These are phyloP conservation scores for Hypomecis atomaria DNA, from an alignment of 2,888 invertebrate species.

Conservation along the genomic window DNA sequence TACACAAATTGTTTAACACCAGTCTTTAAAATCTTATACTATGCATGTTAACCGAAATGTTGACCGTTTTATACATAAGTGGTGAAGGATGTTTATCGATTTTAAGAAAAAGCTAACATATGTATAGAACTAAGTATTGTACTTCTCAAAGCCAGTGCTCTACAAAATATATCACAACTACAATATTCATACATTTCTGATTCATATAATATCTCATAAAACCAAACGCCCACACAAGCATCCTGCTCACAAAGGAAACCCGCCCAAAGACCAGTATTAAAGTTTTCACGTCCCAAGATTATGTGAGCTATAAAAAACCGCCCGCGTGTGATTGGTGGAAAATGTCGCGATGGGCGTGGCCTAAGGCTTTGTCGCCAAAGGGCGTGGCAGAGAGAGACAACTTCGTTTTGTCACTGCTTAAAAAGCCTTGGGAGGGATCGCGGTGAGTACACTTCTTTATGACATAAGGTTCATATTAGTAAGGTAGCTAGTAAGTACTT, in stretches of 20 bases:
- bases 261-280: slow-evolving; percentile 38
- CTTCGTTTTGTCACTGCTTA: slow-evolving; percentile 74
- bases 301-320: slow-evolving; percentile 60
- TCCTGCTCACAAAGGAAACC: slow-evolving; percentile 17
- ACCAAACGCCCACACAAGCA: slow-evolving; percentile 16
- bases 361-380: slow-evolving; percentile 76
- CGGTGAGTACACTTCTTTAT: slow-evolving; percentile 27
- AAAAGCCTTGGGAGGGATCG: slow-evolving; percentile 64
- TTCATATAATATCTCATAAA: neutral
- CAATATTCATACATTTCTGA: neutral
- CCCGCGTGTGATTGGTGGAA: slow-evolving; percentile 67
- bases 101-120: no score
- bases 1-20: no score
- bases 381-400: slow-evolving; percentile 74
- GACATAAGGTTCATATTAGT: slow-evolving; percentile 6
- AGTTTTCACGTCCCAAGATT: slow-evolving; percentile 41
- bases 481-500: no score
- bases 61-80: no score
- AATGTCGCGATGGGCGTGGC: slow-evolving; percentile 79
- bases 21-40: no score
- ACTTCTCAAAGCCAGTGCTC: neutral
- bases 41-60: no score
- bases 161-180: neutral
- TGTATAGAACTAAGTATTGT: no score
- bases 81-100: no score